These are phyloP conservation scores for Narcine bancroftii DNA, from an alignment of 2,113 vertebrate genomes.

Conservation along the genomic window DNA sequence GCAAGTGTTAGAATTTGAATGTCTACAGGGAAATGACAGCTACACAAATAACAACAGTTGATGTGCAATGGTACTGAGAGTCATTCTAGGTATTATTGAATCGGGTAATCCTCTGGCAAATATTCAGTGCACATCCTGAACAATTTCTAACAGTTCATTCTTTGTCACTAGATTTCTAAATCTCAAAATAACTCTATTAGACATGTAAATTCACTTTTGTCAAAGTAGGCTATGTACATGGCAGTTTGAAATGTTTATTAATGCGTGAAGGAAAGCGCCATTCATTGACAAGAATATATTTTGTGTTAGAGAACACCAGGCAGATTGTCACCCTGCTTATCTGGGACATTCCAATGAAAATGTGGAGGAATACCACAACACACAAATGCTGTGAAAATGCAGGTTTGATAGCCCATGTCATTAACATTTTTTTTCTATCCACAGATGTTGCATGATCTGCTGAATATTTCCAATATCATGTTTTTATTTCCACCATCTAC, in stretches of 20 bases:
- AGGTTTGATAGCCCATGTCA: too few species aligned
- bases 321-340: background rate
- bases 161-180: background rate
- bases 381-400: background rate
- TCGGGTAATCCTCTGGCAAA: background rate
- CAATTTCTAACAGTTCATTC: background rate
- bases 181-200: background rate
- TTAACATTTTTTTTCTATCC: too few species aligned
- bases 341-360: background rate
- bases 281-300: background rate
- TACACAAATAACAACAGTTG: background rate
- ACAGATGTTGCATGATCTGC: too few species aligned
- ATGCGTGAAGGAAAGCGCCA: background rate
- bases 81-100: background rate
- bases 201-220: background rate
- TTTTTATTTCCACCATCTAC: too few species aligned
- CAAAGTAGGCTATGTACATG: background rate
- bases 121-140: background rate
- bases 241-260: background rate
- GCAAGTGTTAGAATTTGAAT: background rate
- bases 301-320: background rate
- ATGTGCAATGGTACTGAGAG: background rate
- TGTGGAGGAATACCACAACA: background rate
- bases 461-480: too few species aligned
- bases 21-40: background rate